Evolutionary conservation across 1,140 invertebrate species (phyloP).

Genomic region (Drosophila simulans): DNA sequence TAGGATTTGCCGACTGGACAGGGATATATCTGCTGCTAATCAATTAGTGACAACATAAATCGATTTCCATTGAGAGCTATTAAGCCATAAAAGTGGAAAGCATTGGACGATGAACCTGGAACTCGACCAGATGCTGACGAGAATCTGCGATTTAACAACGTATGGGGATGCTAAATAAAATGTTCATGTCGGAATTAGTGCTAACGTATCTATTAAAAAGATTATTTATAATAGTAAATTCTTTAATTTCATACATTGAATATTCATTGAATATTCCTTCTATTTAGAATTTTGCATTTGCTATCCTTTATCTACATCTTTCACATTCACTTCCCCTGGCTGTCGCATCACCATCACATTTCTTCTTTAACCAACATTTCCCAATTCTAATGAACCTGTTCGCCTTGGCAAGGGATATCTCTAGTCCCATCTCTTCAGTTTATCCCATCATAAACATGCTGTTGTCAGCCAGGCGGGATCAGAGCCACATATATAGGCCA

Average conservation of each 20-base stretch:
- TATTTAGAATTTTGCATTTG: neutral
- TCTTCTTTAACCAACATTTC: neutral
- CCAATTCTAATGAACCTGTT: slow-evolving; percentile 29
- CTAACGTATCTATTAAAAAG: no score
- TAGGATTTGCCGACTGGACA: neutral
- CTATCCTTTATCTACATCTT: neutral
- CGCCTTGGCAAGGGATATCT: slow-evolving; percentile 8
- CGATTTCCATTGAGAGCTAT: slow-evolving; percentile 30
- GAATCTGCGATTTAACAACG: neutral
- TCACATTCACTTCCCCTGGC: neutral
- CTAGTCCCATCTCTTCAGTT: slow-evolving; percentile 5
- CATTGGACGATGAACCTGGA: neutral
- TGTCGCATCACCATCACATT: neutral
- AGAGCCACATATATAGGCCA: neutral
- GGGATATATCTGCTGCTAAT: slow-evolving; percentile 35
- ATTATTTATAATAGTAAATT: no score
- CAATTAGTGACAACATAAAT: slow-evolving; percentile 51
- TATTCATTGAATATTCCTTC: no score
- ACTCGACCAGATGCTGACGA: neutral
- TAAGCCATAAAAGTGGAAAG: slow-evolving; percentile 5
- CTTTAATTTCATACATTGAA: no score
- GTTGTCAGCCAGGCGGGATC: slow-evolving; percentile 3
- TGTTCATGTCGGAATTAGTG: neutral
- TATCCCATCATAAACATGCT: neutral
- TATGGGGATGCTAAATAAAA: neutral